Evolutionary conservation across 2,797 vertebrate species (phyloP).

Genomic region (Molossus alvarezi): DNA sequence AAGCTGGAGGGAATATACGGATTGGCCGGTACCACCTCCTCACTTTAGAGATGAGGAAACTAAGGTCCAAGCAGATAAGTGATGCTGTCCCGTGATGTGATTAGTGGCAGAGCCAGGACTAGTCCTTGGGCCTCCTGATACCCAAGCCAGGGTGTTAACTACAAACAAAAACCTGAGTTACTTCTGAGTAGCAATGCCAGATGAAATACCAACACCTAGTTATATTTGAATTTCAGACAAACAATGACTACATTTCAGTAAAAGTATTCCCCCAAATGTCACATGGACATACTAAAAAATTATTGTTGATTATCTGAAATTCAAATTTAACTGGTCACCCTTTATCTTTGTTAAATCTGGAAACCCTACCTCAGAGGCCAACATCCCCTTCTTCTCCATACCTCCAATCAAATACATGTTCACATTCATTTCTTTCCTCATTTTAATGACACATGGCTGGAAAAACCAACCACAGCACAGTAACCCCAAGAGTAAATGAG

Average conservation of each 20-base stretch:
- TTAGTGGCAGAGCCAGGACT: not conserved
- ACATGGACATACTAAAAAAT: not conserved
- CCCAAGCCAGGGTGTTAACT: not conserved
- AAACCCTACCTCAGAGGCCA: not conserved
- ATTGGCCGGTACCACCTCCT: not conserved
- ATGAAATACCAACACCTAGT: not conserved
- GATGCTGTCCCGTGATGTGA: not conserved
- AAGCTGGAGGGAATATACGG: constrained; percentile 37
- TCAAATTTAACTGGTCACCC: not conserved
- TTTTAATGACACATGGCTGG: constrained; percentile 64
- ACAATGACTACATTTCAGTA: not conserved
- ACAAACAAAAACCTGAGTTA: constrained; percentile 17
- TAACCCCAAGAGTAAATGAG: constrained; percentile 29
- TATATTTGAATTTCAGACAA: constrained; percentile 64
- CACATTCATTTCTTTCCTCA: constrained; percentile 16
- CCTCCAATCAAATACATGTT: not conserved
- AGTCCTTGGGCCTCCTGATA: not conserved
- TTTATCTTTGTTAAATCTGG: constrained; percentile 3
- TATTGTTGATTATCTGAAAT: constrained; percentile 53
- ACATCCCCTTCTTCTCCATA: not conserved
- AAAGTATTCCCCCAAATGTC: constrained; percentile 5
- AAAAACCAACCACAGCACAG: not conserved
- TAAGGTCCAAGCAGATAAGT: not conserved
- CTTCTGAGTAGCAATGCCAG: not conserved
- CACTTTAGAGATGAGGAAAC: constrained; percentile 37